Percentiles rank a stretch among this genome's conserved stretches.
Conservation (phyloP, 2,888 invertebrate species). For the Geophilus truncorum region DNA sequence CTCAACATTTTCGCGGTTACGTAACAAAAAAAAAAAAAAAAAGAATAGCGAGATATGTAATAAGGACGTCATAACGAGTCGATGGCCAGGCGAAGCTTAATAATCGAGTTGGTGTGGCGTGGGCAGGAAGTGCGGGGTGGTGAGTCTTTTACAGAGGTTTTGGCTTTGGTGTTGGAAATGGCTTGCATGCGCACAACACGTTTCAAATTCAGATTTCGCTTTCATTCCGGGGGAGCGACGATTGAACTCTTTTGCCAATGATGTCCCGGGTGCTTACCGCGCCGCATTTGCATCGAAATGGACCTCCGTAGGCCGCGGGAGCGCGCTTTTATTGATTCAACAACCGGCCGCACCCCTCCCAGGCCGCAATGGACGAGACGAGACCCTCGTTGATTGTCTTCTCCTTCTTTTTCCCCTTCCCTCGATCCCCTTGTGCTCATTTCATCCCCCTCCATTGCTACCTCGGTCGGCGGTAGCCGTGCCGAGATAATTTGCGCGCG, state of each 20-base stretch:
- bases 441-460: not conserved
- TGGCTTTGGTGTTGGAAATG: not conserved
- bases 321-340: not conserved
- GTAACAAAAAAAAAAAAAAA: not conserved
- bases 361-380: not conserved
- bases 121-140: not conserved
- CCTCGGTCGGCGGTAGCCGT: not conserved
- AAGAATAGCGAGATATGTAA: not conserved
- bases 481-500: not conserved
- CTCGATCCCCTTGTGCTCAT: not conserved
- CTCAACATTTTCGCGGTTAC: too few relatives aligned
- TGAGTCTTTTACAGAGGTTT: not conserved
- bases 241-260: not conserved
- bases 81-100: not conserved
- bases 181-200: not conserved
- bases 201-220: not conserved
- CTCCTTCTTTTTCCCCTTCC: not conserved
- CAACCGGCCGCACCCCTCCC: not conserved
- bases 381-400: not conserved
- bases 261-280: not conserved
- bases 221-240: not conserved
- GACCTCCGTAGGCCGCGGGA: not conserved
- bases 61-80: not conserved
- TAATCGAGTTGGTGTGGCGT: not conserved
- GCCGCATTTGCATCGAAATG: not conserved